Evolutionary conservation across 2,888 invertebrate genomes (phyloP).

Genomic region (Cosmia trapezina): DNA sequence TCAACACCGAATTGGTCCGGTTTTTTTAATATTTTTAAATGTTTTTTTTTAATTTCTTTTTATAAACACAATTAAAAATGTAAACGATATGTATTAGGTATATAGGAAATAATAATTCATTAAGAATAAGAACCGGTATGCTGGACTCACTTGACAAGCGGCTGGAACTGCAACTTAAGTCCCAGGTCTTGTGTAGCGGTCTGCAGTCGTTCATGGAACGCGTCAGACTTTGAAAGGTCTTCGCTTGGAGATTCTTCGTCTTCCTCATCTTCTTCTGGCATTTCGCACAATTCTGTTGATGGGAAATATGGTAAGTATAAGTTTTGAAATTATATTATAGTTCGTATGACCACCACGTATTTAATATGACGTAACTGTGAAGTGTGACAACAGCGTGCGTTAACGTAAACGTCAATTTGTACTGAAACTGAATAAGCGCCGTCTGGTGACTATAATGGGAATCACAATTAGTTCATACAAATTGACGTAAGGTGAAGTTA

Average conservation of each 20-base stretch:
- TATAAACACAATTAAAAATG: no score
- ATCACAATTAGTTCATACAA: no score
- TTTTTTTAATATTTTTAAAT: no score
- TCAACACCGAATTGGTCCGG: no score
- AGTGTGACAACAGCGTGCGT: background rate
- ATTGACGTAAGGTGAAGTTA: no score
- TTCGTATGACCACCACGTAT: background rate
- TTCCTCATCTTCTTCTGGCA: slow-evolving; percentile 92
- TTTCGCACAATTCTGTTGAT: slow-evolving; percentile 92
- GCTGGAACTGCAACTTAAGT: slow-evolving; percentile 91
- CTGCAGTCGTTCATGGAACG: slow-evolving; percentile 90
- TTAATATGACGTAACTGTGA: background rate
- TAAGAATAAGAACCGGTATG: no score
- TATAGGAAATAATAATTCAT: no score
- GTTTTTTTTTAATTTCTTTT: no score
- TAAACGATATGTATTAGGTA: no score
- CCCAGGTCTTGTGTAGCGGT: slow-evolving; percentile 92
- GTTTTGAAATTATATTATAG: background rate
- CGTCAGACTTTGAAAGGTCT: slow-evolving; percentile 77
- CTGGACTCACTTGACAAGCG: slow-evolving; percentile 86
- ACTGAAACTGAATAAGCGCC: no score
- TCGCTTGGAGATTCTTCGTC: slow-evolving; percentile 79
- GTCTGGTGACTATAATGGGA: no score
- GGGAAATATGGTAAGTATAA: background rate
- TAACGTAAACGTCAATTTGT: no score